Evolutionary conservation across 2,888 invertebrate species (phyloP).

Genomic region (Graphium colonna): DNA sequence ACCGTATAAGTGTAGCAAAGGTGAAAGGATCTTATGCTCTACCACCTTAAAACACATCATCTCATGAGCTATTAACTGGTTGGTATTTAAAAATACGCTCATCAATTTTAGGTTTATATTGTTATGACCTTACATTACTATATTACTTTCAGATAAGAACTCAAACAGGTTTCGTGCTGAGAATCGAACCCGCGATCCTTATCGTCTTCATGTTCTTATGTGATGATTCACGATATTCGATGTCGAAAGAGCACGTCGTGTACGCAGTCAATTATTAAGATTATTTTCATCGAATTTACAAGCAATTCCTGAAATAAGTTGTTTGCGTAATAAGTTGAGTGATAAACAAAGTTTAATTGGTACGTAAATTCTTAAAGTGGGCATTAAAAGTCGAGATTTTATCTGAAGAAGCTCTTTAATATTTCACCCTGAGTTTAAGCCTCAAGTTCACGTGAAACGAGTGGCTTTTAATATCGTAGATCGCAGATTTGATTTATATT

Average conservation of each 20-base stretch:
- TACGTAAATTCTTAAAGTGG: not conserved
- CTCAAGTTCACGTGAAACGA: not conserved
- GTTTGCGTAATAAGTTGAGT: not conserved
- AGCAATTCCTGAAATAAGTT: not conserved
- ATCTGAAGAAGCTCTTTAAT: not conserved
- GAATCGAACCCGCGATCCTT: not conserved
- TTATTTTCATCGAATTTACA: not conserved
- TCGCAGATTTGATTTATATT: not conserved
- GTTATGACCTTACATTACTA: too few species aligned
- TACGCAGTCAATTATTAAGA: not conserved
- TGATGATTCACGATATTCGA: not conserved
- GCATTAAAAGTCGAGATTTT: not conserved
- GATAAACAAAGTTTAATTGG: constrained; percentile 1
- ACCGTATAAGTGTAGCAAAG: too few species aligned
- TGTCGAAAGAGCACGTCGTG: not conserved
- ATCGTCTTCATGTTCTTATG: not conserved
- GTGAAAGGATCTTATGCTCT: too few species aligned
- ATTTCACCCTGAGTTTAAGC: not conserved
- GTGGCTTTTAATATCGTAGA: not conserved
- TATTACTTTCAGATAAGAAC: too few species aligned
- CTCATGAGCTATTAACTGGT: too few species aligned
- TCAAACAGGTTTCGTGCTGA: too few species aligned
- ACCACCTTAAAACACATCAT: too few species aligned
- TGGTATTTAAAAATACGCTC: too few species aligned
- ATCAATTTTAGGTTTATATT: too few species aligned